phyloP scores from a whole-genome alignment of 2,888 invertebrate genomes.

The Plutella xylostella region DNA sequence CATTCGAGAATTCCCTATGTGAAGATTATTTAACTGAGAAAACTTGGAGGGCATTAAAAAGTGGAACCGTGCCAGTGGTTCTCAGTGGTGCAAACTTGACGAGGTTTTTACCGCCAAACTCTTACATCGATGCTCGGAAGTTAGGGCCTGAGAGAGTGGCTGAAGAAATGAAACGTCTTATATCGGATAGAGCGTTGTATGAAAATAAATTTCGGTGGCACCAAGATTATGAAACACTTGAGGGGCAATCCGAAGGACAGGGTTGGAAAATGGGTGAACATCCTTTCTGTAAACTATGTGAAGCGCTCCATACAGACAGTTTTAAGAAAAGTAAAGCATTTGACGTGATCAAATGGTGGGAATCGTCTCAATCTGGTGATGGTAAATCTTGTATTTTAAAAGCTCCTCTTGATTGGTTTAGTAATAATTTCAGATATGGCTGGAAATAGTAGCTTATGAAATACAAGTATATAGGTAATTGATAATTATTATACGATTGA shows the following conservation, averaged over 20 bases:
- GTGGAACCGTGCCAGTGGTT: constrained; percentile 62
- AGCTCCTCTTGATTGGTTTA: no score
- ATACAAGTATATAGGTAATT: no score
- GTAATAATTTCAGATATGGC: no score
- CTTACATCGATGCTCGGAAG: constrained; percentile 74
- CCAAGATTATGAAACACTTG: constrained; percentile 53
- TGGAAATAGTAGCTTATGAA: no score
- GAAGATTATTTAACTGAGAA: constrained; percentile 79
- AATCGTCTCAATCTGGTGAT: background rate
- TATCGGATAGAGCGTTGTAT: constrained; percentile 65
- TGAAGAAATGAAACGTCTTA: constrained; percentile 60
- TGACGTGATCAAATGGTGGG: constrained; percentile 4
- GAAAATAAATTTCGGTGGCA: constrained; percentile 77
- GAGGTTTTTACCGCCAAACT: constrained; percentile 56
- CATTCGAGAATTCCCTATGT: constrained; percentile 78
- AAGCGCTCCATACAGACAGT: constrained; percentile 39
- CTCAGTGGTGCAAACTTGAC: constrained; percentile 65
- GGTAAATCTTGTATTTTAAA: no score
- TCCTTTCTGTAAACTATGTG: constrained; percentile 71
- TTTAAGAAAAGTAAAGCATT: background rate
- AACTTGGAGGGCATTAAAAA: constrained; percentile 51
- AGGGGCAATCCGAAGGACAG: background rate
- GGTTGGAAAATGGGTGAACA: constrained; percentile 36
- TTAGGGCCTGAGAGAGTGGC: constrained; percentile 70
- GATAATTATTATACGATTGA: no score